These are phyloP conservation scores for Autographa pulchrina DNA, from an alignment of 2,888 invertebrate genomes.

Conservation along the genomic window DNA sequence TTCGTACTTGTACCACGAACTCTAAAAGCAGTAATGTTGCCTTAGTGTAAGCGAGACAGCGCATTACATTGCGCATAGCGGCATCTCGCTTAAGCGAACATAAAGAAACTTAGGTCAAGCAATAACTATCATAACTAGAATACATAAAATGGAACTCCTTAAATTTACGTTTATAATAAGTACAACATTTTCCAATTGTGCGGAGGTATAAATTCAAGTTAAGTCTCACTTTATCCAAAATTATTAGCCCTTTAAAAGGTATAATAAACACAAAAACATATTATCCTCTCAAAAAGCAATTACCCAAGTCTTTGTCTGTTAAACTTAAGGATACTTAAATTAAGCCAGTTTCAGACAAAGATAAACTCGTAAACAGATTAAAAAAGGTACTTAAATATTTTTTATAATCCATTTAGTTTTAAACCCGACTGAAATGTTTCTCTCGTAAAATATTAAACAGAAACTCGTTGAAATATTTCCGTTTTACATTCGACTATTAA, in stretches of 20 bases:
- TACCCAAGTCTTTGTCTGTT: conserved; percentile 22
- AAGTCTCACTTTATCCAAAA: not conserved
- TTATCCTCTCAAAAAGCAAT: conserved; percentile 40
- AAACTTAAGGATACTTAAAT: conserved; percentile 32
- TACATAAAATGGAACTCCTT: not conserved
- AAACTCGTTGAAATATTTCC: conserved; percentile 27
- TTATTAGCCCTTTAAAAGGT: conserved; percentile 18
- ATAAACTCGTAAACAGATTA: conserved; percentile 53
- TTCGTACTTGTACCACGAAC: no score
- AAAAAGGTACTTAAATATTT: conserved; percentile 31
- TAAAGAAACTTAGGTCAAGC: no score
- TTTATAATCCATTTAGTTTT: conserved; percentile 41
- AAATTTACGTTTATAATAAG: not conserved
- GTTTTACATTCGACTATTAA: conserved; percentile 36
- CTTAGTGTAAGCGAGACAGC: no score
- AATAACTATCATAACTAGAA: no score
- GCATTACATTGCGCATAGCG: no score
- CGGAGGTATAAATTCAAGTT: not conserved
- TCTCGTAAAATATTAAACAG: conserved; percentile 28
- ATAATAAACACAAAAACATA: conserved; percentile 29
- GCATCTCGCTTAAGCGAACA: no score
- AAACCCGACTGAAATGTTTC: conserved; percentile 28
- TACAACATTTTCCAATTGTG: not conserved
- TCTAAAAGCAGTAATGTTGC: no score
- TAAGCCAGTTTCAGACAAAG: conserved; percentile 38